A percentile compares a stretch with the other conserved stretches of the same genome.
phyloP scores from a whole-genome alignment of 2,888 invertebrate genomes.

The Ganaspis brasiliensis region DNA sequence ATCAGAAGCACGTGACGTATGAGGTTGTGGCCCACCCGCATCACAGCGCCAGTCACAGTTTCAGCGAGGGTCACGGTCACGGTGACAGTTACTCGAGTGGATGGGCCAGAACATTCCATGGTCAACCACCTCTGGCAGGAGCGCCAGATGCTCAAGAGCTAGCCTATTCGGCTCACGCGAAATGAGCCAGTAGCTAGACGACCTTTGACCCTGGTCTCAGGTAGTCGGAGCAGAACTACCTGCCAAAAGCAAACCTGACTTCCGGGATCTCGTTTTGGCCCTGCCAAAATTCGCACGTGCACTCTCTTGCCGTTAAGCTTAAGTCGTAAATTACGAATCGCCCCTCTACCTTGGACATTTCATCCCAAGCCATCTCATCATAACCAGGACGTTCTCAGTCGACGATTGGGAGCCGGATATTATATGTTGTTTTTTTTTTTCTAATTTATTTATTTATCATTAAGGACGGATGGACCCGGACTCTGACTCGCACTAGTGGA shows the following conservation, averaged over 20 bases:
- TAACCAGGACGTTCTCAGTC: constrained; percentile 41
- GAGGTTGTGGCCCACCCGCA: constrained; percentile 89
- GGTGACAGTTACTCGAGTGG: constrained; percentile 83
- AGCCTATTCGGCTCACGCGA: constrained; percentile 84
- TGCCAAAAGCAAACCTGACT: constrained; percentile 53
- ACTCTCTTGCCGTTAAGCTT: constrained; percentile 61
- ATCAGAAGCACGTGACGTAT: constrained; percentile 88
- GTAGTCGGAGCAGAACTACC: constrained; percentile 49
- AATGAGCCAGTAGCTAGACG: constrained; percentile 54
- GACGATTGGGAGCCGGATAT: constrained; percentile 18
- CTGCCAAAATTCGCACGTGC: constrained; percentile 50
- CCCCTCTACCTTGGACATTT: constrained; percentile 51
- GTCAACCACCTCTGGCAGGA: constrained; percentile 78
- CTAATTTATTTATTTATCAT: constrained; percentile 36
- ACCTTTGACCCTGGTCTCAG: constrained; percentile 31
- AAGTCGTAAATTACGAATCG: constrained; percentile 59
- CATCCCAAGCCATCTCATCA: constrained; percentile 35
- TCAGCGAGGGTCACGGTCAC: constrained; percentile 78
- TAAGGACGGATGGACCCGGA: constrained; percentile 29
- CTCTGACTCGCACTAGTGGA: constrained; percentile 44
- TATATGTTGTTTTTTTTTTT: not conserved
- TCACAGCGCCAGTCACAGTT: constrained; percentile 82
- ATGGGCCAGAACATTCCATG: constrained; percentile 83
- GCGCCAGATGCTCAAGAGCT: constrained; percentile 82
- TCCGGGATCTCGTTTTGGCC: constrained; percentile 46